These are phyloP conservation scores for Umimayanthus kanabou DNA, from an alignment of 92 coral and sea anemone genomes.

Conservation along the genomic window DNA sequence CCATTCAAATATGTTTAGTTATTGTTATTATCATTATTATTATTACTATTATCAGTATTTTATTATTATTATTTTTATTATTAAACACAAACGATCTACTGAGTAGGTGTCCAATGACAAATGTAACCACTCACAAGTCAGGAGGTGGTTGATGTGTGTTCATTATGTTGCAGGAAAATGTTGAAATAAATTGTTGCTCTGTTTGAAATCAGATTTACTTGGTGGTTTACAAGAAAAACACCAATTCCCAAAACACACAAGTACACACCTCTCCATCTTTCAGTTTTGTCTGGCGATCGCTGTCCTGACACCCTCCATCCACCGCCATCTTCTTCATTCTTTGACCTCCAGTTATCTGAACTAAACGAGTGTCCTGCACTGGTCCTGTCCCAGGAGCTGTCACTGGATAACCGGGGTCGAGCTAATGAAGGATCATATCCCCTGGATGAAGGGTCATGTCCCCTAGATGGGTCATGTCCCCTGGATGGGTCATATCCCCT, in stretches of 20 bases:
- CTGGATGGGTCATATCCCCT: conserved; percentile 57
- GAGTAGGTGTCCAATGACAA: too few relatives aligned
- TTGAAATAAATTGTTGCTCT: neutral
- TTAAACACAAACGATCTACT: too few relatives aligned
- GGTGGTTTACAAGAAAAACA: too few relatives aligned
- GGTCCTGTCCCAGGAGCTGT: conserved; percentile 80
- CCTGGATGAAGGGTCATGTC: conserved; percentile 59
- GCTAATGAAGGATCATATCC: conserved; percentile 85
- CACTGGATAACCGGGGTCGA: conserved; percentile 84
- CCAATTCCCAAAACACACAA: too few relatives aligned
- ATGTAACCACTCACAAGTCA: too few relatives aligned
- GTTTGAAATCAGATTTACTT: neutral
- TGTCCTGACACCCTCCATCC: conserved; percentile 97
- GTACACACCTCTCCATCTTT: conserved; percentile 89
- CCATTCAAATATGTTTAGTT: too few relatives aligned
- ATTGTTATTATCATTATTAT: too few relatives aligned
- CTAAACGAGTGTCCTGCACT: conserved; percentile 55
- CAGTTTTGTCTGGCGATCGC: conserved; percentile 76
- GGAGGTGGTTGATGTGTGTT: too few relatives aligned
- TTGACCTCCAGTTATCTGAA: conserved; percentile 86
- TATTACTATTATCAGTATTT: too few relatives aligned
- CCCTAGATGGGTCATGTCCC: conserved; percentile 70
- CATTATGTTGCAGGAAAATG: neutral
- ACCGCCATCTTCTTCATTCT: conserved; percentile 84
- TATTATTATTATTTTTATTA: too few relatives aligned